Evolutionary conservation across 2,888 invertebrate species (phyloP).

Genomic region (Eulithis testata): DNA sequence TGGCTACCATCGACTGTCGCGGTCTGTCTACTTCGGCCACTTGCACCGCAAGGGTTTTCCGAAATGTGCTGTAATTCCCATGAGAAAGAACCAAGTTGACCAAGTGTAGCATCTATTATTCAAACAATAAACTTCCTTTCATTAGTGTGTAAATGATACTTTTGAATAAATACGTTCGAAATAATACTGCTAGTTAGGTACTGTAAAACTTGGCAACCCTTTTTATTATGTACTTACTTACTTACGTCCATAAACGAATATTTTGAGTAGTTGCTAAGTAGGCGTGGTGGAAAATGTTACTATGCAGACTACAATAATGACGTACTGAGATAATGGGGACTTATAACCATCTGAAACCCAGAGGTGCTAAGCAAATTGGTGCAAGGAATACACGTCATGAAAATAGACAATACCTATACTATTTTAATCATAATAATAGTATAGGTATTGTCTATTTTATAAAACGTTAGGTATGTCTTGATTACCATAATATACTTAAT

Average conservation of each 20-base stretch:
- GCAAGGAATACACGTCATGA: too few species aligned
- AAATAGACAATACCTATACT: too few species aligned
- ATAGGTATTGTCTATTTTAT: too few species aligned
- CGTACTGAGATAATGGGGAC: too few species aligned
- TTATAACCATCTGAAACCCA: too few species aligned
- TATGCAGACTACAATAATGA: too few species aligned
- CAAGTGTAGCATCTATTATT: slow-evolving; percentile 10
- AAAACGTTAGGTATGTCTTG: too few species aligned
- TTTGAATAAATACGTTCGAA: slow-evolving; percentile 8
- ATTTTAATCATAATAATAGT: too few species aligned
- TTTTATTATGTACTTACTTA: slow-evolving; percentile 11
- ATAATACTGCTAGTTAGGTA: slow-evolving; percentile 1
- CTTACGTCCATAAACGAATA: slow-evolving; percentile 3
- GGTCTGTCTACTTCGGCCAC: not conserved
- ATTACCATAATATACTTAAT: too few species aligned
- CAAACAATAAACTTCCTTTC: slow-evolving; percentile 9
- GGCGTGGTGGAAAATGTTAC: not conserved
- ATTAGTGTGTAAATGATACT: slow-evolving; percentile 17
- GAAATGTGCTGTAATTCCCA: slow-evolving; percentile 4
- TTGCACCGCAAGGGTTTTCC: not conserved
- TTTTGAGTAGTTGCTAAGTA: slow-evolving; percentile 5
- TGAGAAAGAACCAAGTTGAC: slow-evolving; percentile 5
- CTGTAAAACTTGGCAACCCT: slow-evolving; percentile 31
- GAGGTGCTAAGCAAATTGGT: too few species aligned
- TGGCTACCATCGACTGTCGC: too few species aligned